Evolutionary conservation across 2,888 invertebrate species (phyloP).

Genomic region (Trilocha varians): DNA sequence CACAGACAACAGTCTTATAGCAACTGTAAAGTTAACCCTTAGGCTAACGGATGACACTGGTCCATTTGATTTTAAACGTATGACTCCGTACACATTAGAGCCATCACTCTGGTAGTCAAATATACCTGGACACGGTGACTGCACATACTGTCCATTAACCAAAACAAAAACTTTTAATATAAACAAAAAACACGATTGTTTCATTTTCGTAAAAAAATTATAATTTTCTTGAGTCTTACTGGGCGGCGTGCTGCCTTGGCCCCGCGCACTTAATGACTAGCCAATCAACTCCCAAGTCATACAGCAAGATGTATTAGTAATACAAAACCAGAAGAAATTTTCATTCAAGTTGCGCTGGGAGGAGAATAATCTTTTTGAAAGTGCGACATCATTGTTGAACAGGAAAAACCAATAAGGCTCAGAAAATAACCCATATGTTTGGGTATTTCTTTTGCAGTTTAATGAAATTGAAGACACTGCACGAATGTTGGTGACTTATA

Average conservation of each 20-base stretch:
- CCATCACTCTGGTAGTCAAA: constrained; percentile 44
- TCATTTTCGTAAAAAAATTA: constrained; percentile 11
- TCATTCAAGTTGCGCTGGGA: not conserved
- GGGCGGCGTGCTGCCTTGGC: constrained; percentile 25
- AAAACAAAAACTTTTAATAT: constrained; percentile 24
- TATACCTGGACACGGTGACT: constrained; percentile 44
- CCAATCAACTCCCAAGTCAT: constrained; percentile 10
- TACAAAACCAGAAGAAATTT: constrained; percentile 9
- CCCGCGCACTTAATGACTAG: constrained; percentile 27
- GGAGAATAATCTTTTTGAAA: not conserved
- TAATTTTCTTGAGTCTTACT: constrained; percentile 11
- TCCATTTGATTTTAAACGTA: constrained; percentile 30
- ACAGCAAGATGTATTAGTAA: constrained; percentile 18
- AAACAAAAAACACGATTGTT: constrained; percentile 21
- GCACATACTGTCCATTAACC: constrained; percentile 26
- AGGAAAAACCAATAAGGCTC: not conserved
- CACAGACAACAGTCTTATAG: constrained; percentile 32
- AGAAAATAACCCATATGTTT: no score
- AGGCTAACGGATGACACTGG: constrained; percentile 28
- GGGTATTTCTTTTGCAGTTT: no score
- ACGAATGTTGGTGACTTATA: no score
- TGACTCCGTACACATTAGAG: constrained; percentile 31
- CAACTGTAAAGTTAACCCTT: constrained; percentile 40
- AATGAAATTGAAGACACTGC: no score
- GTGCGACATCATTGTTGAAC: not conserved